phyloP scores from a whole-genome alignment of 2,888 invertebrate species.

The Eristalinus sepulchralis region DNA sequence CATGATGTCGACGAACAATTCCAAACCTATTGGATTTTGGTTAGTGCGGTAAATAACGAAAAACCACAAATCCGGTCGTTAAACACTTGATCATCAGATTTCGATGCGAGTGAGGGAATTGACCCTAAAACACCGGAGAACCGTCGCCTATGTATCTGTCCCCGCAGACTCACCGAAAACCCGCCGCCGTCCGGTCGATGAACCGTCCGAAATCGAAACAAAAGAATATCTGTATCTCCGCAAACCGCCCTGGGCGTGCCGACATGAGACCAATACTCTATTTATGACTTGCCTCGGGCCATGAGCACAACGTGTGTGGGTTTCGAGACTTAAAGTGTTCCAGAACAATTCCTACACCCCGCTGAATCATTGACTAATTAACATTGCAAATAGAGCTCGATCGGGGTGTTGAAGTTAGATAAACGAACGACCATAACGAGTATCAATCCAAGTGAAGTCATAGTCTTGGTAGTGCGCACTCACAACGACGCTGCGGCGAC shows the following conservation, averaged over 20 bases:
- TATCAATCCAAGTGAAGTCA: background rate
- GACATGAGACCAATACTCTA: slow-evolving; percentile 27
- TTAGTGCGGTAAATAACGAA: background rate
- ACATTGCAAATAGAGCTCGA: slow-evolving; percentile 11
- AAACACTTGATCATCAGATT: slow-evolving; percentile 18
- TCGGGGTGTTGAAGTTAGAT: slow-evolving; percentile 6
- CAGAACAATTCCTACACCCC: slow-evolving; percentile 21
- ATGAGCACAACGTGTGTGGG: slow-evolving; percentile 13
- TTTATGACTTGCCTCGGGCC: slow-evolving; percentile 21
- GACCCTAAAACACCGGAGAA: slow-evolving; percentile 21
- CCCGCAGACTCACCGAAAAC: background rate
- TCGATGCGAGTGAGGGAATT: slow-evolving; percentile 29
- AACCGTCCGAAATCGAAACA: slow-evolving; percentile 41
- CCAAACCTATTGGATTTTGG: background rate
- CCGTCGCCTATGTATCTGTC: slow-evolving; percentile 15
- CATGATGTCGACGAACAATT: background rate
- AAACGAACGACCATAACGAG: background rate
- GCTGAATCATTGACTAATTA: slow-evolving; percentile 4
- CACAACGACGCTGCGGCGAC: background rate
- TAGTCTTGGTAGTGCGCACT: slow-evolving; percentile 32
- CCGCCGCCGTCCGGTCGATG: slow-evolving; percentile 32
- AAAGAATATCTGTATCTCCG: slow-evolving; percentile 22
- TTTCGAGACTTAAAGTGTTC: background rate
- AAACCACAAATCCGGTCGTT: slow-evolving; percentile 6
- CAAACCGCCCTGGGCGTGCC: slow-evolving; percentile 6